These are phyloP conservation scores for Heliothis subflexa DNA, from an alignment of 1,140 invertebrate species.

Conservation along the genomic window DNA sequence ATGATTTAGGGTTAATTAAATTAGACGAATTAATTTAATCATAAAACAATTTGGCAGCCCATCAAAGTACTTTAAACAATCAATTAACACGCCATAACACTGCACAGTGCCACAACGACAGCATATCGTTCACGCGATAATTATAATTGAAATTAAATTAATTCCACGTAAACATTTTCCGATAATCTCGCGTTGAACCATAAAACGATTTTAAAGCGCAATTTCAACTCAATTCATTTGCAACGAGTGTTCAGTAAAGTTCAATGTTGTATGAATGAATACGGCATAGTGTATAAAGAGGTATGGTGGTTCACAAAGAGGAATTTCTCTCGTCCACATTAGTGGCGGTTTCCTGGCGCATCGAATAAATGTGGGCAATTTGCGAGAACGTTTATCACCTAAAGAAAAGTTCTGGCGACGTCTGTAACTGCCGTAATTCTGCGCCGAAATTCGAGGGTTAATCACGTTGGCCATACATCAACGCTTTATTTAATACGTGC, in stretches of 20 bases:
- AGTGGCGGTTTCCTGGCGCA: slow-evolving; percentile 65
- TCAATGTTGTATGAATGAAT: slow-evolving; percentile 60
- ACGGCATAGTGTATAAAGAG: slow-evolving; percentile 57
- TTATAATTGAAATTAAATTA: slow-evolving; percentile 60
- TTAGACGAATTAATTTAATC: slow-evolving; percentile 26
- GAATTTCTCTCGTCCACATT: slow-evolving; percentile 64
- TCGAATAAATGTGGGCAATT: slow-evolving; percentile 78
- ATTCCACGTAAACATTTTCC: slow-evolving; percentile 51
- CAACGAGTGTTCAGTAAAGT: slow-evolving; percentile 54
- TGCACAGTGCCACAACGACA: slow-evolving; percentile 30
- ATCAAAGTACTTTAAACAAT: slow-evolving; percentile 29
- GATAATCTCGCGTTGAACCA: slow-evolving; percentile 55
- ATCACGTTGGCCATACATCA: slow-evolving; percentile 71
- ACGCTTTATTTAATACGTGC: slow-evolving; percentile 72
- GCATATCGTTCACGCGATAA: slow-evolving; percentile 52
- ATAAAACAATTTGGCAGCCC: slow-evolving; percentile 6
- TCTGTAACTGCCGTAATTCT: slow-evolving; percentile 71
- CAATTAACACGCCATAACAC: slow-evolving; percentile 30
- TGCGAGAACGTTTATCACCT: slow-evolving; percentile 78
- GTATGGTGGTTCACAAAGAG: slow-evolving; percentile 56
- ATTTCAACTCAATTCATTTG: slow-evolving; percentile 63
- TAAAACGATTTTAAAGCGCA: slow-evolving; percentile 60
- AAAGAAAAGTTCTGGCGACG: slow-evolving; percentile 79
- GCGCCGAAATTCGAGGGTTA: slow-evolving; percentile 70
- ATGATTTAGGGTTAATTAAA: background rate